Conservation (phyloP, 1,140 invertebrate genomes). For the Laodelphax striatellus region DNA sequence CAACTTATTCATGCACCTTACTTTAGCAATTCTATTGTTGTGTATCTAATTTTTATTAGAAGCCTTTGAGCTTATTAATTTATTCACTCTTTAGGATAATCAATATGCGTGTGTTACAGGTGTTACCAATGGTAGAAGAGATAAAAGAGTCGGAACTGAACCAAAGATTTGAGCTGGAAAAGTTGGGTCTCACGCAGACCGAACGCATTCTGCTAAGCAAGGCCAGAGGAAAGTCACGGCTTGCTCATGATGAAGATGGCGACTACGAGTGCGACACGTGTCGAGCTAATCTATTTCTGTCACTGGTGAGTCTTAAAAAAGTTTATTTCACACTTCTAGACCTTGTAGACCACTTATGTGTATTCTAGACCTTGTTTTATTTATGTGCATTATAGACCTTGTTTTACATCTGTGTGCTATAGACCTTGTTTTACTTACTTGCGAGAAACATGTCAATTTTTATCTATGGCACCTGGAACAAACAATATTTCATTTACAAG, state of each 20-base stretch:
- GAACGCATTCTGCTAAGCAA: constrained; percentile 43
- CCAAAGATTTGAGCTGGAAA: constrained; percentile 39
- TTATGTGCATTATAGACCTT: too few species aligned
- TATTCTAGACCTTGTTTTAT: too few species aligned
- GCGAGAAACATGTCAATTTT: too few species aligned
- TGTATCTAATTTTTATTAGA: too few species aligned
- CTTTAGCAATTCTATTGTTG: too few species aligned
- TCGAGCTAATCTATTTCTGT: constrained; percentile 64
- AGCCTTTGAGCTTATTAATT: not conserved
- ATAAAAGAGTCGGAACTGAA: constrained; percentile 42
- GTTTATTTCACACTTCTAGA: constrained; percentile 15
- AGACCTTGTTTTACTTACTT: too few species aligned
- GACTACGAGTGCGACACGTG: constrained; percentile 72
- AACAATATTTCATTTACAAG: too few species aligned
- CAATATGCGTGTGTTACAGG: constrained; percentile 25
- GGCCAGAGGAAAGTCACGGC: constrained; percentile 34
- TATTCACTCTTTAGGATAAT: too few species aligned
- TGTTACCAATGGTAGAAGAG: constrained; percentile 36
- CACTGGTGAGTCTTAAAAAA: constrained; percentile 58
- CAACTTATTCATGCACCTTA: too few species aligned
- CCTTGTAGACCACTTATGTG: too few species aligned
- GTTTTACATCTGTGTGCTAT: too few species aligned
- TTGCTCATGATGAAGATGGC: constrained; percentile 42
- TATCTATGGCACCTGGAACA: too few species aligned
- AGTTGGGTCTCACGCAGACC: constrained; percentile 45